Conservation (phyloP, 1,140 invertebrate genomes). For the Zaprionus tsacasi region DNA sequence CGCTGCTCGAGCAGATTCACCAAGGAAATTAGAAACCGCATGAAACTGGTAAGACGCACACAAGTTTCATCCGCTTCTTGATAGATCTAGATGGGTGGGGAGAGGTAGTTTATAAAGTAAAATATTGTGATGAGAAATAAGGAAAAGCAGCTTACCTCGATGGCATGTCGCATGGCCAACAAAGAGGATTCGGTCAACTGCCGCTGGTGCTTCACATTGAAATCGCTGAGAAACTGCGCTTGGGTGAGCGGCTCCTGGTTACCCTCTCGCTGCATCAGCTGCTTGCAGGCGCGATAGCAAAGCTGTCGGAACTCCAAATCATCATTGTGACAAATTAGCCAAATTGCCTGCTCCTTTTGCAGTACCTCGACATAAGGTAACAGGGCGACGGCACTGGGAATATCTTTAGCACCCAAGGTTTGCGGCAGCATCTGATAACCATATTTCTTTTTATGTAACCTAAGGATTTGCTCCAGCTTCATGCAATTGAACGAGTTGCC, state of each 20-base stretch:
- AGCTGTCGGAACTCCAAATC: conserved; percentile 66
- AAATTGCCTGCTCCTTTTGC: conserved; percentile 57
- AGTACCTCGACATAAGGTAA: conserved; percentile 77
- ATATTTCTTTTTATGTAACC: conserved; percentile 80
- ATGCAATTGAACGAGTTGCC: conserved; percentile 64
- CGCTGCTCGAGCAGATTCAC: conserved; percentile 69
- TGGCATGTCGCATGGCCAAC: conserved; percentile 73
- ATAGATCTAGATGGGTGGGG: conserved; percentile 41
- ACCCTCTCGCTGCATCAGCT: conserved; percentile 37
- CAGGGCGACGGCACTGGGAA: conserved; percentile 63
- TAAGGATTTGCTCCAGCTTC: conserved; percentile 74
- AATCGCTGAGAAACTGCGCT: conserved; percentile 56
- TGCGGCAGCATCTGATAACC: conserved; percentile 79
- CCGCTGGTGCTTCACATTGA: conserved; percentile 60
- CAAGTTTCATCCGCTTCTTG: conserved; percentile 43
- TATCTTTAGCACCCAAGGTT: conserved; percentile 66
- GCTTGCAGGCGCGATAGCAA: conserved; percentile 68
- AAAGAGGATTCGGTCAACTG: conserved; percentile 57
- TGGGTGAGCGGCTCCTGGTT: conserved; percentile 16
- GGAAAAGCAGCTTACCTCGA: conserved; percentile 60
- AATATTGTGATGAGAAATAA: background rate
- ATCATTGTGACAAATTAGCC: conserved; percentile 77
- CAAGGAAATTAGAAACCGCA: conserved; percentile 69
- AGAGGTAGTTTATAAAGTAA: background rate
- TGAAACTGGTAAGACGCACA: conserved; percentile 68